phyloP scores from a whole-genome alignment of 2,888 invertebrate genomes.

The Chrysopilus asiliformis region DNA sequence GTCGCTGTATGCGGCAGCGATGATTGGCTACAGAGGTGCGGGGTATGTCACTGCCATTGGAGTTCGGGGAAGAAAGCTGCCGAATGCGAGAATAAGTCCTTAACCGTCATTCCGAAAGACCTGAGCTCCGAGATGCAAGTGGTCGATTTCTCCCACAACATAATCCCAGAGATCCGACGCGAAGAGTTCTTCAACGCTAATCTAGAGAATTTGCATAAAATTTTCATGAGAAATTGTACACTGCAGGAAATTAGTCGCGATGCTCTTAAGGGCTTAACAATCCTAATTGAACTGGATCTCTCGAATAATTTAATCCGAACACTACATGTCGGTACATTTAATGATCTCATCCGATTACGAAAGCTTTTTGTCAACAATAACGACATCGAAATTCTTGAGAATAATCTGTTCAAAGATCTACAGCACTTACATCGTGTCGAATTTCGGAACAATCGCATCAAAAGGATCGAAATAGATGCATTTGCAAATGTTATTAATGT shows the following conservation, averaged over 20 bases:
- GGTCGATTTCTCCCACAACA: conserved; percentile 59
- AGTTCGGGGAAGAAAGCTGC: conserved; percentile 60
- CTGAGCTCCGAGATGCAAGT: conserved; percentile 59
- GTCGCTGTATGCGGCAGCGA: too few species aligned
- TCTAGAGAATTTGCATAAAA: conserved; percentile 67
- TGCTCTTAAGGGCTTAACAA: conserved; percentile 60
- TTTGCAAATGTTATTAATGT: conserved; percentile 57
- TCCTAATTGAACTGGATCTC: conserved; percentile 72
- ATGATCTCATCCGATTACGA: conserved; percentile 54
- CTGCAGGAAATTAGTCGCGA: conserved; percentile 57
- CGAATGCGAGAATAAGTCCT: conserved; percentile 55
- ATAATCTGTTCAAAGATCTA: conserved; percentile 62
- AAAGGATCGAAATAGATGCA: conserved; percentile 52
- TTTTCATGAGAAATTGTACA: conserved; percentile 60
- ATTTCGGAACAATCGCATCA: conserved; percentile 60
- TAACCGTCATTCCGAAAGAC: conserved; percentile 54
- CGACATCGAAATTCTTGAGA: conserved; percentile 54
- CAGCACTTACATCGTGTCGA: conserved; percentile 61
- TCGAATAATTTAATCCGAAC: conserved; percentile 56
- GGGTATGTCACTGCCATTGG: not conserved
- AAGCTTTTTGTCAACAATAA: conserved; percentile 63
- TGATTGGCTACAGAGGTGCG: not conserved
- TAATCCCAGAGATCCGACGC: conserved; percentile 48
- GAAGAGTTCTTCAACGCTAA: conserved; percentile 56
- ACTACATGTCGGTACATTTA: conserved; percentile 56